Conservation (phyloP, 2,113 vertebrate genomes). For the Phylloscopus trochilus region DNA sequence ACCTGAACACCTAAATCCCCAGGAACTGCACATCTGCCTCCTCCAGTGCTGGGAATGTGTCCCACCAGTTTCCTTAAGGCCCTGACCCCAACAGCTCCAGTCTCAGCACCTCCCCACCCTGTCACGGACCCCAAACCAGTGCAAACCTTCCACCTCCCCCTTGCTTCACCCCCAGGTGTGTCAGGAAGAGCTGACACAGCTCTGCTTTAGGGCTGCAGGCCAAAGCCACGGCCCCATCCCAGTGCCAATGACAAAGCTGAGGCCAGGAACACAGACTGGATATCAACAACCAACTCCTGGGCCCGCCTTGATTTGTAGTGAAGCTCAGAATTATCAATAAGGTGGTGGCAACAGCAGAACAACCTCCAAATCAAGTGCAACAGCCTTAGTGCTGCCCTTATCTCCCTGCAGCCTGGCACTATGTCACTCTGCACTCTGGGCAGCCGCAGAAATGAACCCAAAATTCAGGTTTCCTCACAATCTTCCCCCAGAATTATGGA, state of each 20-base stretch:
- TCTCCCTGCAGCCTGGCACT: constrained; percentile 6
- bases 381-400: constrained; percentile 9
- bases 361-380: constrained; percentile 23
- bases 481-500: constrained; percentile 1
- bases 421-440: neutral
- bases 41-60: accelerated
- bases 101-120: neutral
- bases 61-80: accelerated
- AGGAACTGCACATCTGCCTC: accelerated
- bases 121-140: accelerated
- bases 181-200: neutral
- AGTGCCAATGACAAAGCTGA: neutral
- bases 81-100: neutral
- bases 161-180: neutral
- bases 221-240: neutral
- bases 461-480: neutral
- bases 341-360: constrained; percentile 22
- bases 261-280: neutral
- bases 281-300: neutral
- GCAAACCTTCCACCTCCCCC: accelerated
- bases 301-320: neutral
- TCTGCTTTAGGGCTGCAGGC: neutral
- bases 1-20: accelerated
- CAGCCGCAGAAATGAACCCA: neutral
- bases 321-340: constrained; percentile 29